Evolutionary conservation across 2,113 vertebrate species (phyloP).

Genomic region (Amphilophus citrinellus): DNA sequence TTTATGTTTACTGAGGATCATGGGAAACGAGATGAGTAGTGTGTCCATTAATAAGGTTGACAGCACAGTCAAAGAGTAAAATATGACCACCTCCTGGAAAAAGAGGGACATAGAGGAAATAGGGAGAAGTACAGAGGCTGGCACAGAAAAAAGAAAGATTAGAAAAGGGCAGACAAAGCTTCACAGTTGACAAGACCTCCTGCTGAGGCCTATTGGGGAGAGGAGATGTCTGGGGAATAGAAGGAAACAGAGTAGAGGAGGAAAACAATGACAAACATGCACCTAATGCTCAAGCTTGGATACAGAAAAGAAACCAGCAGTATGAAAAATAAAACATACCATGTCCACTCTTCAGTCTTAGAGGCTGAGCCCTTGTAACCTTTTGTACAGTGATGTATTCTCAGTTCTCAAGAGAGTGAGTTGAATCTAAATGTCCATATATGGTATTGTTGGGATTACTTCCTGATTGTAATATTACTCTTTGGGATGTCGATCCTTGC

Average conservation of each 20-base stretch:
- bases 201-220: conserved; percentile 33
- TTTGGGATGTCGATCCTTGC: not conserved
- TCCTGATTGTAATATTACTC: not conserved
- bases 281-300: conserved; percentile 4
- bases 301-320: not conserved
- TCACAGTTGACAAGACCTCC: conserved; percentile 44
- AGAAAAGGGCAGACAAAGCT: conserved; percentile 44
- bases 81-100: conserved; percentile 28
- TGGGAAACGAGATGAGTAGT: not conserved
- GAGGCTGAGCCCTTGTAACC: not conserved
- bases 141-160: conserved; percentile 28
- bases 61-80: conserved; percentile 41
- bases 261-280: conserved; percentile 18
- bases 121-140: not conserved
- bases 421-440: not conserved
- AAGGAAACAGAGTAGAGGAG: conserved; percentile 22
- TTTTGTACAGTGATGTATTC: conserved; percentile 1
- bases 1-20: conserved; percentile 4
- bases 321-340: not conserved
- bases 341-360: not conserved
- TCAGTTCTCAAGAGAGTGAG: not conserved
- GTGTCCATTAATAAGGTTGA: conserved; percentile 17
- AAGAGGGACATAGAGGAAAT: not conserved
- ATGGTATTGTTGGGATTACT: not conserved
- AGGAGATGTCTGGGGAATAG: conserved; percentile 29